Percentiles rank a stretch among this genome's conserved stretches.
phyloP scores from a whole-genome alignment of 2,113 vertebrate species.

The Chionomys nivalis region DNA sequence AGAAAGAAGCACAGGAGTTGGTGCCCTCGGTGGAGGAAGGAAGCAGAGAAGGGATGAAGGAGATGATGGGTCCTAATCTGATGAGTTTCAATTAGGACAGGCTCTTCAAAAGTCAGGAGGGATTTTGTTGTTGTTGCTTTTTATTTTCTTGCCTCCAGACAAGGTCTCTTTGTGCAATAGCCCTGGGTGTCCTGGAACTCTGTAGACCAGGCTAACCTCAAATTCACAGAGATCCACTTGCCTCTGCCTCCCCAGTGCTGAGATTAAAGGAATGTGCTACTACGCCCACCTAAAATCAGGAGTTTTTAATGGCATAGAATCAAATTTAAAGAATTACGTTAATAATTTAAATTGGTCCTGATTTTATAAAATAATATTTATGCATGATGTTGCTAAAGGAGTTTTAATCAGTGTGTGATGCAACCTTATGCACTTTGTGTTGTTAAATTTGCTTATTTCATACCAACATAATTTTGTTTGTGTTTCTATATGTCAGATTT shows the following conservation, averaged over 20 bases:
- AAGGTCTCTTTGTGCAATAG: neutral
- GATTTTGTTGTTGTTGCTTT: no score
- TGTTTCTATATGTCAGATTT: neutral
- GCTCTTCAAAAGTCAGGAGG: neutral
- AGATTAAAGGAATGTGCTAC: neutral
- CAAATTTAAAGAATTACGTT: neutral
- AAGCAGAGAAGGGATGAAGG: neutral
- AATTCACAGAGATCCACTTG: neutral
- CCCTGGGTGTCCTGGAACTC: neutral
- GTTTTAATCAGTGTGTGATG: neutral
- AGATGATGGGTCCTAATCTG: neutral
- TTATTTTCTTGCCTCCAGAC: no score
- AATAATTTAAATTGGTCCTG: neutral
- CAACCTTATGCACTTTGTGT: neutral
- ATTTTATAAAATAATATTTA: slow-evolving; percentile 32
- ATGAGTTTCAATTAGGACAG: neutral
- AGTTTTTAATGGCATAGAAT: neutral
- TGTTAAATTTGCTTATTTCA: slow-evolving; percentile 29
- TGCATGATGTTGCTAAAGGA: neutral
- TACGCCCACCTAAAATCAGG: neutral
- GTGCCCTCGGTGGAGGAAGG: neutral
- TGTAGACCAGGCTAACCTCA: neutral
- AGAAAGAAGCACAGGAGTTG: neutral
- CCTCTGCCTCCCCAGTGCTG: neutral
- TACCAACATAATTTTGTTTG: neutral